These are phyloP conservation scores for Ammospiza nelsoni DNA, from an alignment of 2,113 vertebrate genomes.

Conservation along the genomic window DNA sequence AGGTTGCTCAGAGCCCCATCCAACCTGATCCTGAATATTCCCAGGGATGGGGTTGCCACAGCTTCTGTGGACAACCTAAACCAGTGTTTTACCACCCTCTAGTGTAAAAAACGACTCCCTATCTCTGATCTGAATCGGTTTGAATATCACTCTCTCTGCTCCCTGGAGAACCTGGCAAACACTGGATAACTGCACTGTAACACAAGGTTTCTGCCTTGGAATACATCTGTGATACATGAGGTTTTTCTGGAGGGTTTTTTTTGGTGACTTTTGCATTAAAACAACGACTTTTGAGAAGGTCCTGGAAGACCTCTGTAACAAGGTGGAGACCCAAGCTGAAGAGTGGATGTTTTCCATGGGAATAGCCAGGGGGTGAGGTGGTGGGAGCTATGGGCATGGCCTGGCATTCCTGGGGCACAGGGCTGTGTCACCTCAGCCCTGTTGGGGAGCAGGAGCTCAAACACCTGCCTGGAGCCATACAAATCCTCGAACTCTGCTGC, in stretches of 20 bases:
- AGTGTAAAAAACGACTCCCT: neutral
- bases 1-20: neutral
- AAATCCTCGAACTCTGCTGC: neutral
- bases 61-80: neutral
- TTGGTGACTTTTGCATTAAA: neutral
- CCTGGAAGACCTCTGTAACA: neutral
- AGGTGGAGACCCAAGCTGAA: neutral
- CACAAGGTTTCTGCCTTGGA: neutral
- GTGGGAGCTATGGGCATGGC: neutral
- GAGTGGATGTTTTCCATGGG: rapidly evolving
- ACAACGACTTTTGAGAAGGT: rapidly evolving
- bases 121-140: neutral
- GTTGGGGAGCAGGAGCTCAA: neutral
- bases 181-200: neutral
- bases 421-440: neutral
- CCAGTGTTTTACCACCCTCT: neutral
- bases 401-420: neutral
- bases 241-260: neutral
- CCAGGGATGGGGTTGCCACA: neutral
- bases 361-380: neutral
- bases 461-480: neutral
- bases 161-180: neutral
- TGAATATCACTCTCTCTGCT: neutral
- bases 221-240: rapidly evolving
- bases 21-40: neutral